Evolutionary conservation across 2,888 invertebrate species (phyloP).

Genomic region (Ptycholaimellus sp.): DNA sequence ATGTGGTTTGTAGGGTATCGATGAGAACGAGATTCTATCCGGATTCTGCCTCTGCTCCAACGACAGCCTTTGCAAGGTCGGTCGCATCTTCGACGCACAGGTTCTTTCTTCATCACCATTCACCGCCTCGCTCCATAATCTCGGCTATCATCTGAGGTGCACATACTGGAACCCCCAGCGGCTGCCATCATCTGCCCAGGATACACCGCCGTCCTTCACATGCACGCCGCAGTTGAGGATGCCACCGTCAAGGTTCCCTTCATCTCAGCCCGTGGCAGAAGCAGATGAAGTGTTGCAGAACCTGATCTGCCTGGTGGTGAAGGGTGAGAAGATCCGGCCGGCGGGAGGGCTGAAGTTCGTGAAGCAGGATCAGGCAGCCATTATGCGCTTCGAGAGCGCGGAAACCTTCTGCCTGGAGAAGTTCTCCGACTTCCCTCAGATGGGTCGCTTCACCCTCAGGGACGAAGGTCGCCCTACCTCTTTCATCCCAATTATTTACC

Average conservation of each 20-base stretch:
- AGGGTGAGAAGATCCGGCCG: conserved; percentile 90
- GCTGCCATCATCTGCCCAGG: conserved; percentile 88
- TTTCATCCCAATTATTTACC: conserved; percentile 70
- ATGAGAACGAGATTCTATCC: conserved; percentile 91
- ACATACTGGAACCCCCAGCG: conserved; percentile 93
- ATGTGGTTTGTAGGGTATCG: too few relatives aligned
- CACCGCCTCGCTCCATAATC: neutral
- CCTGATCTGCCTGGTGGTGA: conserved; percentile 90
- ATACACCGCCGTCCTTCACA: conserved; percentile 95
- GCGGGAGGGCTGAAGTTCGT: conserved; percentile 75
- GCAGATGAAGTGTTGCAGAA: too few relatives aligned
- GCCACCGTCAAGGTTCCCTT: conserved; percentile 90
- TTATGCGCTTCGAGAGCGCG: conserved; percentile 92
- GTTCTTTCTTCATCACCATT: conserved; percentile 17
- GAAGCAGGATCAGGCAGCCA: conserved; percentile 96
- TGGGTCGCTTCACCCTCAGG: conserved; percentile 89
- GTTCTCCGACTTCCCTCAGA: conserved; percentile 91
- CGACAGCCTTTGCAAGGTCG: conserved; percentile 70
- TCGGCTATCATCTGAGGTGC: conserved; percentile 37
- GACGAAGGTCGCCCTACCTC: conserved; percentile 61
- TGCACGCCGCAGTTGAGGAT: conserved; percentile 94
- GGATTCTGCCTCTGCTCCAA: conserved; percentile 92
- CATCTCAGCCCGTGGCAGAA: too few relatives aligned
- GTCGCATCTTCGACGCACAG: conserved; percentile 81
- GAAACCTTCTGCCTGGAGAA: conserved; percentile 83